Evolutionary conservation across 1,140 invertebrate species (phyloP), one percentile per base, ranked within the genome.

Genomic region (Carcinoscorpius rotundicauda): DNA sequence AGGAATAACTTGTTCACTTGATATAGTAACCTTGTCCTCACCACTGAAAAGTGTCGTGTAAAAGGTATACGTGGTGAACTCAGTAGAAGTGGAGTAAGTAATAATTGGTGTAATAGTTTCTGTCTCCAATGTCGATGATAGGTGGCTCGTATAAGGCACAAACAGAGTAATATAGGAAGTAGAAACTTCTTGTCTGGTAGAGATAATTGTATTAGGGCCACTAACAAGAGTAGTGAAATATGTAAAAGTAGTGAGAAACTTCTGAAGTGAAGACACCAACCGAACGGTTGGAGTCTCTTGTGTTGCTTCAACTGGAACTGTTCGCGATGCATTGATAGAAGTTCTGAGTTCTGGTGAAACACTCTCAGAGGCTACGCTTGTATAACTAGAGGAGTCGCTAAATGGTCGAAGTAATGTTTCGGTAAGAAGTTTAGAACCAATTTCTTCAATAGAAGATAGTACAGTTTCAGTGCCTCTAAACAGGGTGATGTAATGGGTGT

Each of bases 161-260:
- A 69, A 72, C 4, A 72, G 60, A 48, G 72, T 72, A 8, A 72
- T 64, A 51, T 70, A 66, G 52, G 70, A 71, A 6, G 69, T 68
- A 4, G 69, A 65, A 60, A 67, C 61, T 55, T 69, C 69, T 62
- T 72, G 67, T 9, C 71, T 58, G 60, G 64, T 69, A 5, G 64
- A 64, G 9, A 72, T 52, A 48, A 66, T 64, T 11, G 69, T 67
- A 29, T 61, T 69, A 3, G 66, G 65, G 51, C 67, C 71, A n/a
- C 63, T 66, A 50, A 73, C 71, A 6, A 71, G 55, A 8, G 72
- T 73, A 8, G 72, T 73, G 50, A 68, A 73, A 60, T 70, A 73
- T 4, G 72, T 73, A 49, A 70, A 65, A 3, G 72, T 73, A 4
- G 67, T 72, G 56, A 66, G 70, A 29, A 72, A 64, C 5, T 72